Conservation (phyloP, 1,140 invertebrate species). For the Bombyx mandarina region DNA sequence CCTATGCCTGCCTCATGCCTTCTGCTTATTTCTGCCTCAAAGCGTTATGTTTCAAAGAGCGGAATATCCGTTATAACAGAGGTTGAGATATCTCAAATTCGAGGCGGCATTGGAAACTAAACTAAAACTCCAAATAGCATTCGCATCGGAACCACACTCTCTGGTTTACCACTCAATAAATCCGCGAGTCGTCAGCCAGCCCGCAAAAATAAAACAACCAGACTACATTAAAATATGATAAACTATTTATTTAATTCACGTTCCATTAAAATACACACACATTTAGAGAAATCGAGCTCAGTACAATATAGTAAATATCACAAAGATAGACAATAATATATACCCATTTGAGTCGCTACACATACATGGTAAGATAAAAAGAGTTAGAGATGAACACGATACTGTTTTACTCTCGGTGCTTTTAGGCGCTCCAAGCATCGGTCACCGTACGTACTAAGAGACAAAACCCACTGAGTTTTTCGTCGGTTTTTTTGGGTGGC, state of each 20-base stretch:
- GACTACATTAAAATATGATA: conserved; percentile 38
- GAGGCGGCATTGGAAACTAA: too few species aligned
- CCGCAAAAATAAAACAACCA: conserved; percentile 23
- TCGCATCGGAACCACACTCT: too few species aligned
- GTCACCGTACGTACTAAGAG: too few species aligned
- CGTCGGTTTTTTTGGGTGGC: too few species aligned
- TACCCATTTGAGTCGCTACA: conserved; percentile 20
- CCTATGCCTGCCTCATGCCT: background rate
- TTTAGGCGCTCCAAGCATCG: too few species aligned
- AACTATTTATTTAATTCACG: conserved; percentile 33
- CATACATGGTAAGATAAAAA: background rate
- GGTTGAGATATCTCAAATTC: too few species aligned
- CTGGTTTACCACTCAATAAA: background rate
- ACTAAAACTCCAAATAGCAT: too few species aligned
- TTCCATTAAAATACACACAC: conserved; percentile 26
- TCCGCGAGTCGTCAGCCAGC: background rate
- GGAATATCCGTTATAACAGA: too few species aligned
- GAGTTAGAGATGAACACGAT: too few species aligned
- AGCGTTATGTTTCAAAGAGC: background rate
- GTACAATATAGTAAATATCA: conserved; percentile 27
- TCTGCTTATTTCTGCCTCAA: conserved; percentile 10
- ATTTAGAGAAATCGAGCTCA: conserved; percentile 9
- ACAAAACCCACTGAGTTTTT: too few species aligned
- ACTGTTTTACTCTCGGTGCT: too few species aligned
- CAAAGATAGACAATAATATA: conserved; percentile 25